A percentile compares a stretch with the other conserved stretches of the same genome.
phyloP scores from a whole-genome alignment of 2,888 invertebrate genomes.

The Chloroclysta siterata region DNA sequence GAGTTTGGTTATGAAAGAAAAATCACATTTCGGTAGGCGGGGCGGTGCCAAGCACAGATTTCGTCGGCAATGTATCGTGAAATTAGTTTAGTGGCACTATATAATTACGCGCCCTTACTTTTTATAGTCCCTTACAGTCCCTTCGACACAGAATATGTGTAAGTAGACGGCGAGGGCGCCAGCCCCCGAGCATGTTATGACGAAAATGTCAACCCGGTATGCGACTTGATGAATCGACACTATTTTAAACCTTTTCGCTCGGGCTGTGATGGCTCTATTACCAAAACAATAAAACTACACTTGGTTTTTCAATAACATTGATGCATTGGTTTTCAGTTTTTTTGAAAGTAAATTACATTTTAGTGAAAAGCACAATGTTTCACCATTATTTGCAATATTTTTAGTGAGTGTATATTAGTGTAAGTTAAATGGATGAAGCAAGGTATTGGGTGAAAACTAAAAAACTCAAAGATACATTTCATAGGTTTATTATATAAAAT shows the following conservation, averaged over 20 bases:
- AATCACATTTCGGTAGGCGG: constrained; percentile 75
- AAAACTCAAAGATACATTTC: constrained; percentile 76
- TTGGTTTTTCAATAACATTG: constrained; percentile 9
- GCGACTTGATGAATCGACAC: constrained; percentile 83
- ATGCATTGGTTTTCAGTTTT: constrained; percentile 9
- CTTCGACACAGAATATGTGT: constrained; percentile 34
- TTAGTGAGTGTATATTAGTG: too few species aligned
- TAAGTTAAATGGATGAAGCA: too few species aligned
- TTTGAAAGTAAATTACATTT: constrained; percentile 1
- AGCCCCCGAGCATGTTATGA: constrained; percentile 73
- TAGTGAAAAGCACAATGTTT: not conserved
- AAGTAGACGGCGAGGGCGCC: constrained; percentile 49
- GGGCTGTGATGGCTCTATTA: constrained; percentile 52
- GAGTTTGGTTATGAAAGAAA: constrained; percentile 73
- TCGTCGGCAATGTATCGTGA: constrained; percentile 84
- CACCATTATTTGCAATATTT: not conserved
- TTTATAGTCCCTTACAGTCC: constrained; percentile 69
- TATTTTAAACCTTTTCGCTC: constrained; percentile 73
- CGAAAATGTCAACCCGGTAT: constrained; percentile 82
- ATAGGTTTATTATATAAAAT: constrained; percentile 85
- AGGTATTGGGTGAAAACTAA: not conserved
- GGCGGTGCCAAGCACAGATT: constrained; percentile 84
- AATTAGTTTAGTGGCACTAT: constrained; percentile 85
- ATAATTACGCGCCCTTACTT: constrained; percentile 82
- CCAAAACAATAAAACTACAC: constrained; percentile 36